Base-by-base conservation (phyloP, 2,797 vertebrate genomes). In the Typhlichthys eigenmanni region DNA sequence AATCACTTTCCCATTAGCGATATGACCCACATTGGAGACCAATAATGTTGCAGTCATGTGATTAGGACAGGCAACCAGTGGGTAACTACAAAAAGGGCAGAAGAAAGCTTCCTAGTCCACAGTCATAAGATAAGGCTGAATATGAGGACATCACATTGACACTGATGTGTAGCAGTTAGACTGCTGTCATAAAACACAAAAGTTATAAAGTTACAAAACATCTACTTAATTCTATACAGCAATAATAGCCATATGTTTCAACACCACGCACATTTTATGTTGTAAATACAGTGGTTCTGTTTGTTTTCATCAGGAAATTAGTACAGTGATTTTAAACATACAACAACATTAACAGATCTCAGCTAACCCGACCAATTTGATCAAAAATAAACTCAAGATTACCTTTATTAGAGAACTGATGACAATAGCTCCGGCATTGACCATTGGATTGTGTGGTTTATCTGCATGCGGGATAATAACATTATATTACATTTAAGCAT, bases 401-500 rank as follows among this genome's bases (percentile, higher is more conserved):
- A 97, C 95, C 94, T 95, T 94, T 66, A 96, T 86, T 68, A 97
- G 90, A 71, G 95, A 96, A 67, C 93, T 95, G 88, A 95, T 92
- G 32, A 96, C 94, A 54, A 97, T 96, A 34, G 95, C 95, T 48
- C 95, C 95, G 13, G 95, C 94, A 54, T 97, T 97, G 84, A 97
- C 95, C 95, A 97, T 96, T 2, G 95, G 95, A 74, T 97, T 97
- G 87, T 97, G 94, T 54, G 95, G 95, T 76, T 94, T 95, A 83
- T 94, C 95, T 97, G 83, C 52, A 77, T 51, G 64, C 59, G 80
- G 71, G 75, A 84, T n/a, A 34, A 69, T 8, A 72, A 43, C 29
- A 52, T 16, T 47, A 69, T 64, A 71, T 78, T 19, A 79, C 38
- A 46, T 2, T 43, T 43, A 43, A 7, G 7, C 9, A 8, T 43